Percentiles rank a stretch among this genome's conserved stretches.
phyloP scores from a whole-genome alignment of 1,140 invertebrate genomes.

The Eriocheir sinensis region DNA sequence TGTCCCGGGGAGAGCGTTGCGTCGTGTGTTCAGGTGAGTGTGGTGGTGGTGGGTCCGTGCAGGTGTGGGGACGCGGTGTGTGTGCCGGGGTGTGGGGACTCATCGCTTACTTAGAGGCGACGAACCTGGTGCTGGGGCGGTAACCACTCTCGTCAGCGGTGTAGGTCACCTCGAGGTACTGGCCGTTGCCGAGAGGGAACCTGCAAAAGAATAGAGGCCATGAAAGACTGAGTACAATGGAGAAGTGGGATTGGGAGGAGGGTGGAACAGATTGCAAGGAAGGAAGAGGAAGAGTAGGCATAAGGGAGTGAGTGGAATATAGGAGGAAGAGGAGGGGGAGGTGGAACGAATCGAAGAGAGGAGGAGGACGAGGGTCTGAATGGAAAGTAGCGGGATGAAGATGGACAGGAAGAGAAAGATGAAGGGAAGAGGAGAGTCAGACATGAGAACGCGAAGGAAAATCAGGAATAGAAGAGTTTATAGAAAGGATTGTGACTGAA shows the following conservation, averaged over 20 bases:
- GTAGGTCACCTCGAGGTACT: constrained; percentile 48
- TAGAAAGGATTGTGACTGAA: background rate
- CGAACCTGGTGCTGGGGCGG: constrained; percentile 11
- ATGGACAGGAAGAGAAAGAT: background rate
- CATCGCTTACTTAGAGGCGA: background rate
- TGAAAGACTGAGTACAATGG: background rate
- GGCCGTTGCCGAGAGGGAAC: constrained; percentile 39
- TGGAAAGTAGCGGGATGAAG: background rate
- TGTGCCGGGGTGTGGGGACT: background rate
- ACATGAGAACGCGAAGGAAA: background rate
- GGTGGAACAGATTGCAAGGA: background rate
- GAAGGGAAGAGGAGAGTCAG: background rate
- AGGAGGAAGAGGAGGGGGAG: background rate
- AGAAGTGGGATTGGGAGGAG: background rate
- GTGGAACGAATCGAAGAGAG: background rate
- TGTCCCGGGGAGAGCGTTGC: background rate
- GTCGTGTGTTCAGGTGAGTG: background rate
- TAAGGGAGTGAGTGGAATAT: background rate
- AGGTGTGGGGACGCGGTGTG: background rate
- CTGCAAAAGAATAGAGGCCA: background rate
- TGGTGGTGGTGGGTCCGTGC: background rate
- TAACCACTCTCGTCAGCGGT: background rate
- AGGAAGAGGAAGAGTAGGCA: background rate
- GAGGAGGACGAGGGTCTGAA: background rate
- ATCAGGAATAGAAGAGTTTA: background rate